Conservation (phyloP, 2,888 invertebrate genomes). For the Coremacera marginata region DNA sequence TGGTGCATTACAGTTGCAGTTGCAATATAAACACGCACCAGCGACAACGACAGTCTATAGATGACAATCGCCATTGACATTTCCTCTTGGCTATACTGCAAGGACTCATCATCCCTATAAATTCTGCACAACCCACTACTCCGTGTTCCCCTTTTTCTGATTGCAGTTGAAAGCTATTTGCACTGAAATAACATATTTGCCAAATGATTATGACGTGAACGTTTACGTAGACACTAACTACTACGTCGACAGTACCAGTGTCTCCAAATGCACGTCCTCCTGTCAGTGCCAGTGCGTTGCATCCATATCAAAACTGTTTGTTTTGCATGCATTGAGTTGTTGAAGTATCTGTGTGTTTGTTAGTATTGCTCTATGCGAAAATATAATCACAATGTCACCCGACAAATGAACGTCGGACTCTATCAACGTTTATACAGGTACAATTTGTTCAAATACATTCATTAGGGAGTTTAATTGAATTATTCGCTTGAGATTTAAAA, state of each 20-base stretch:
- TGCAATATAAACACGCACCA: not conserved
- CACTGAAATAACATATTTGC: constrained; percentile 40
- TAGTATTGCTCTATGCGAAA: constrained; percentile 18
- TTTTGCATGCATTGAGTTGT: constrained; percentile 2
- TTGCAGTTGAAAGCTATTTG: constrained; percentile 32
- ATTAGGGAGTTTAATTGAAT: constrained; percentile 26
- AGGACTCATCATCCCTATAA: too few relatives aligned
- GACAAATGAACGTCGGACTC: constrained; percentile 23
- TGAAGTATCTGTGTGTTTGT: constrained; percentile 29
- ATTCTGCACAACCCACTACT: not conserved
- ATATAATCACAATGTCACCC: constrained; percentile 19
- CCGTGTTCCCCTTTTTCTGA: not conserved
- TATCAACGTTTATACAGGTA: constrained; percentile 32
- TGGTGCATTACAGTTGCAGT: not conserved
- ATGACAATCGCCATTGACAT: constrained; percentile 2
- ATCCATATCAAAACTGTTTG: constrained; percentile 3
- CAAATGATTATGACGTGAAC: constrained; percentile 36
- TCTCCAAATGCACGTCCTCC: not conserved
- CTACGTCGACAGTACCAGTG: not conserved
- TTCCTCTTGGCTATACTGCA: not conserved
- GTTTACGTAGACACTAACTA: constrained; percentile 2
- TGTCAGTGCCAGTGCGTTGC: not conserved
- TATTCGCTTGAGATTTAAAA: constrained; percentile 27
- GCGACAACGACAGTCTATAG: not conserved
- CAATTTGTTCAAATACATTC: constrained; percentile 28